Base-by-base conservation (phyloP, 1,140 invertebrate genomes). In the Diorhabda carinulata region DNA sequence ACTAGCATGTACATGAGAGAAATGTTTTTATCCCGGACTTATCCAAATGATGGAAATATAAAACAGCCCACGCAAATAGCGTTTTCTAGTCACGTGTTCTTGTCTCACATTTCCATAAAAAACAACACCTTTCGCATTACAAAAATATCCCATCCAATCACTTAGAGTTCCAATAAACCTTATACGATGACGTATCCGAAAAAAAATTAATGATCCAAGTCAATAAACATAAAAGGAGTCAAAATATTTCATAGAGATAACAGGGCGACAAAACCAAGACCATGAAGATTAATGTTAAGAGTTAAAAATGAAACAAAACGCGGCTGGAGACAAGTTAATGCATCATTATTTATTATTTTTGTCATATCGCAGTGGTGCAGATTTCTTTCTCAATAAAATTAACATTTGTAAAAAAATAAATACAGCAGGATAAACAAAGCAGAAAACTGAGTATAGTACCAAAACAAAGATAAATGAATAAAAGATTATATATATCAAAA, bases 331-430 rank as follows among this genome's bases (percentile, higher is more conserved):
- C 65, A 67, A 57, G 65, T 67, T 67, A 67, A 67, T 67, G 65
- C 65, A 67, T 67, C 65, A 67, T 67, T 67, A 67, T 67, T 67
- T 67, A 67, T 67, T 57, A 66, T 59, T 66, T 59, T 66, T 58
- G 65, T 67, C 65, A 67, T n/a, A 25, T 45, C 10, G 41, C 44
- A 25, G 25, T 47, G 44, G 8, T 10, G 41, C 62, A 5, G n/a
- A n/a, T 4, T 10, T 64, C 40, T 64, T 57, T 40, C 64, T 63
- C 10, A 4, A 25, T 25, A 1, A 25, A 25, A 25, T 25, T 25
- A 25, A 25, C 25, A 25, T 25, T 25, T 25, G 25, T 25, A 25
- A 25, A 25, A 25, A 25, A 25, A 25, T 25, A 25, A 25, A 25
- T 25, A 25, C 25, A 25, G 1, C 25, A 25, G 25, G 25, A 25